Conservation (phyloP, 2,888 invertebrate species). For the Orthosia cruda region DNA sequence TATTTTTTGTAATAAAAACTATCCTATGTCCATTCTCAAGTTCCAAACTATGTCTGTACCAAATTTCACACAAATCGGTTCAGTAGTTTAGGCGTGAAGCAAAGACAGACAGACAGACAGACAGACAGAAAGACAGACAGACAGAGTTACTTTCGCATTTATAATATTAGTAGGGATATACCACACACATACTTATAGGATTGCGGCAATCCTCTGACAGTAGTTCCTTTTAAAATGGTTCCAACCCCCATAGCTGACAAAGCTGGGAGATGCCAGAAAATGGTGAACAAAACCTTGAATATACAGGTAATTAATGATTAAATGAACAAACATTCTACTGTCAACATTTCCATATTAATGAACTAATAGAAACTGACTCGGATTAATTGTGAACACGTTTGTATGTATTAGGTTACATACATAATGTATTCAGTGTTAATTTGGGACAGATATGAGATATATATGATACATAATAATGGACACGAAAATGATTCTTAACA, state of each 20-base stretch:
- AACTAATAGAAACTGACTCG: constrained; percentile 43
- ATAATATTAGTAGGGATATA: too few species aligned
- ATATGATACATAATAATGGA: constrained; percentile 14
- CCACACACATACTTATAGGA: too few species aligned
- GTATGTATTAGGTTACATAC: constrained; percentile 18
- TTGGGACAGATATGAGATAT: constrained; percentile 1
- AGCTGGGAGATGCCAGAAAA: background rate
- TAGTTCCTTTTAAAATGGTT: background rate
- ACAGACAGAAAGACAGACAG: too few species aligned
- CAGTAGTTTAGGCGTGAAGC: too few species aligned
- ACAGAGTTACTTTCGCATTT: too few species aligned
- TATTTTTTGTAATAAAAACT: too few species aligned
- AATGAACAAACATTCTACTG: constrained; percentile 42
- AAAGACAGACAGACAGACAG: too few species aligned
- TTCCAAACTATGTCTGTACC: too few species aligned
- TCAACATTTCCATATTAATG: constrained; percentile 49
- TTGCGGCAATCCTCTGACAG: background rate
- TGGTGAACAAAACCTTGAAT: background rate
- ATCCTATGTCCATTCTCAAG: too few species aligned
- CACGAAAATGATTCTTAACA: background rate
- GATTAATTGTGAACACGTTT: constrained; percentile 43
- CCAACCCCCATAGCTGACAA: background rate
- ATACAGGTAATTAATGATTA: constrained; percentile 22
- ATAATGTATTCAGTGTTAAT: constrained; percentile 25
- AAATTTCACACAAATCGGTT: too few species aligned